Evolutionary conservation across 2,113 vertebrate genomes (phyloP), one percentile per base, ranked within the genome.

Genomic region (Orthochromis malagaraziensis): DNA sequence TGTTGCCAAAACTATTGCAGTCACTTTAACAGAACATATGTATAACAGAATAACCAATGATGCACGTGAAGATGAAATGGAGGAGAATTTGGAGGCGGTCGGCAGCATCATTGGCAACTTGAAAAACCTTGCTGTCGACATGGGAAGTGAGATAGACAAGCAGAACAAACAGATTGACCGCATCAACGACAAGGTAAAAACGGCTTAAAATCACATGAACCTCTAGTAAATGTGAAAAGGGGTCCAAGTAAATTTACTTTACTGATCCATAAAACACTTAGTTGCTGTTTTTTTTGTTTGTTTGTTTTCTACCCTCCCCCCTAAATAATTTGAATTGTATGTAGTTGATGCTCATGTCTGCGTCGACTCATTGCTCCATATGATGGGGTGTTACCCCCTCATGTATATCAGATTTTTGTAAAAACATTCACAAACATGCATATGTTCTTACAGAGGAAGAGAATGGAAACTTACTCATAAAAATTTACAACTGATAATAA

Each of bases 11-110:
- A 77, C 42, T 19, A 29, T 31, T 49, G 42, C n/a, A 73, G 68
- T 73, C 13, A 16, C 7, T 38, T 16, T 19, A 57, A 9, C 3
- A 19, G n/a, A 81, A 21, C 33, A n/a, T 38, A 38, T 65, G 19
- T 33, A 42, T 57, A 83, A 21, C 93, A 99, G 99, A 91, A 89
- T 99, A 95, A 99, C 98, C 42, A 97, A 99, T 83, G 99, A 99
- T 86, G 98, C 97, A 10, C 97, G 98, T 58, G 98, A 99, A 94
- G 98, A 98, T 82, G 99, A 99, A 95, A 99, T 99, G 98, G 98
- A 99, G 91, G 98, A 99, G 19, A 99, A 99, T 91, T 95, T 99
- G 88, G 92, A 95, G 1, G 97, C 97, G 33, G 98, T 99, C 54
- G 98, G 98, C 86, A 94, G 95, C 91, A 97, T 99, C 89, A 95